These are phyloP conservation scores for Polypterus bichir DNA, from an alignment of 2,113 vertebrate genomes.

Conservation along the genomic window DNA sequence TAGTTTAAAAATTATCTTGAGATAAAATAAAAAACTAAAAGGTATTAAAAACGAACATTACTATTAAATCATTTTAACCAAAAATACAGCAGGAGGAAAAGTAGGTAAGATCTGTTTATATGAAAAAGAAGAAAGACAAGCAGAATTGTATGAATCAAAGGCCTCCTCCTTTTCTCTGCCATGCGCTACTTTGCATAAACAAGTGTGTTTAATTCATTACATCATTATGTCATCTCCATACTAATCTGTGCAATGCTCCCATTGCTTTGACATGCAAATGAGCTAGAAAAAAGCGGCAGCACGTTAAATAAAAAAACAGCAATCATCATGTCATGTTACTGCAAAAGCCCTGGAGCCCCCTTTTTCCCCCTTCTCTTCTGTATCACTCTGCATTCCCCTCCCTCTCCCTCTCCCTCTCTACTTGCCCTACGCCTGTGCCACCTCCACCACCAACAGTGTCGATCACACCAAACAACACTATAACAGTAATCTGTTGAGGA, in stretches of 20 bases:
- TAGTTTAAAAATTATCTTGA: no score
- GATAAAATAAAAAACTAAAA: no score
- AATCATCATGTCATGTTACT: constrained; percentile 79
- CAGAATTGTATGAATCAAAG: constrained; percentile 27
- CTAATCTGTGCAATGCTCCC: constrained; percentile 77
- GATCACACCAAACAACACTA: constrained; percentile 58
- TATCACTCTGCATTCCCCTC: constrained; percentile 37
- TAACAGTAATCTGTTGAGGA: constrained; percentile 68
- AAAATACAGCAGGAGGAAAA: no score
- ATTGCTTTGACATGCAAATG: constrained; percentile 88
- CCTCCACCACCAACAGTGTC: constrained; percentile 54
- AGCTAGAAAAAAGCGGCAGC: constrained; percentile 46
- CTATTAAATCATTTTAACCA: no score
- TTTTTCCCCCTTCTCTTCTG: constrained; percentile 37
- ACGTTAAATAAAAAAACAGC: constrained; percentile 59
- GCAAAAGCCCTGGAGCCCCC: constrained; percentile 49
- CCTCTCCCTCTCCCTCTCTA: constrained; percentile 25
- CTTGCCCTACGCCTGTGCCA: constrained; percentile 36
- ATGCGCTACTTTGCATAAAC: constrained; percentile 44
- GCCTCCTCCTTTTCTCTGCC: constrained; percentile 15
- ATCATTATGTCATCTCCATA: constrained; percentile 84
- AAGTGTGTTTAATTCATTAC: constrained; percentile 84
- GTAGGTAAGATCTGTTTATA: no score
- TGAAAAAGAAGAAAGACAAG: constrained; percentile 5
- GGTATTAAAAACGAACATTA: no score